Evolutionary conservation across 1,140 invertebrate genomes (phyloP).

Genomic region (Protaetia brevitarsis): DNA sequence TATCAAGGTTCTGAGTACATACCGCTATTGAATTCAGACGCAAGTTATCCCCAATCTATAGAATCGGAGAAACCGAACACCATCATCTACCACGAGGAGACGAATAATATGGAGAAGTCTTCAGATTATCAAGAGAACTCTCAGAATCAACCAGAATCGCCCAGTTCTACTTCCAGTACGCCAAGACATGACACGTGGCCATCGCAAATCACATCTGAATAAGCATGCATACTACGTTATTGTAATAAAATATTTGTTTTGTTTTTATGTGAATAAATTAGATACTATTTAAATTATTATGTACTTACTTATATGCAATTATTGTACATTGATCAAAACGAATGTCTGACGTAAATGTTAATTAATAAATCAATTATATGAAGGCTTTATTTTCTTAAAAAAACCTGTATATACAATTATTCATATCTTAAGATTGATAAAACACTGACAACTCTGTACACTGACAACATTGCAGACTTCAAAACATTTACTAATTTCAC

Average conservation of each 20-base stretch:
- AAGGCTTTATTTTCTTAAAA: no score
- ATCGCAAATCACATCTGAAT: constrained; percentile 29
- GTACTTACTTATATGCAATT: not conserved
- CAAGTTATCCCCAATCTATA: constrained; percentile 38
- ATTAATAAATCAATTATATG: not conserved
- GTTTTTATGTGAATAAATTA: constrained; percentile 17
- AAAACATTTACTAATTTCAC: no score
- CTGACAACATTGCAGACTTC: no score
- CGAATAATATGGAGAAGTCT: constrained; percentile 25
- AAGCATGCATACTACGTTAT: not conserved
- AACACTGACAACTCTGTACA: no score
- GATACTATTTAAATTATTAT: constrained; percentile 15
- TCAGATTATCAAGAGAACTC: constrained; percentile 29
- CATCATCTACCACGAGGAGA: constrained; percentile 37
- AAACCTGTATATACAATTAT: no score
- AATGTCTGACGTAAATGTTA: not conserved
- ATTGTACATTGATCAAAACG: not conserved
- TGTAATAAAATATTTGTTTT: not conserved
- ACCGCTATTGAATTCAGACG: constrained; percentile 33
- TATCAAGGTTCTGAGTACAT: constrained; percentile 46
- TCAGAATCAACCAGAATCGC: constrained; percentile 33
- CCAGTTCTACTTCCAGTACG: constrained; percentile 31
- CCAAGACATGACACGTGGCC: constrained; percentile 37
- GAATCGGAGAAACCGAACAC: constrained; percentile 33
- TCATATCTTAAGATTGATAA: not conserved